Conservation (phyloP, 1,140 invertebrate genomes). For the Archivesica marissinica region DNA sequence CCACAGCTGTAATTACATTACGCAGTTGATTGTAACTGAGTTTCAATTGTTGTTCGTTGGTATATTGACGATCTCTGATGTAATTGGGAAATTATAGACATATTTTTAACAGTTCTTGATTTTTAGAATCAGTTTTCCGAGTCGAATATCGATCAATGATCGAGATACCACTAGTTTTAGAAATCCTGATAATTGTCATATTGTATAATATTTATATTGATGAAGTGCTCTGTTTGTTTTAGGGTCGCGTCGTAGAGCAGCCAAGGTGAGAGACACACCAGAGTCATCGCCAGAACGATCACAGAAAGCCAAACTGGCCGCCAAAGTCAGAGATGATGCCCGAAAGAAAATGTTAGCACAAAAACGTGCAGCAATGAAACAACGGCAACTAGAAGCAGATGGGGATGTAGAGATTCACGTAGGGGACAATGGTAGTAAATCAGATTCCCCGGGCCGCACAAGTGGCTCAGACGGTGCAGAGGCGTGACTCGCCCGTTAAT, state of each 20-base stretch:
- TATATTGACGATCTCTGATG: no score
- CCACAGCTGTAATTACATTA: no score
- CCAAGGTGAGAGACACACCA: slow-evolving; percentile 76
- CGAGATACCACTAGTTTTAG: no score
- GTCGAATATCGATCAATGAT: no score
- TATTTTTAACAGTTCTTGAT: no score
- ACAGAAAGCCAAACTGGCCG: slow-evolving; percentile 84
- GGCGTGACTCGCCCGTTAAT: background rate
- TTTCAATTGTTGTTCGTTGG: no score
- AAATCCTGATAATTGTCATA: no score
- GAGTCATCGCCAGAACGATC: slow-evolving; percentile 80
- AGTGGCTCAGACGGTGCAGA: slow-evolving; percentile 21
- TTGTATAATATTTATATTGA: no score
- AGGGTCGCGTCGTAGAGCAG: slow-evolving; percentile 74
- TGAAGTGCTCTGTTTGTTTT: background rate
- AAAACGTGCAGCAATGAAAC: slow-evolving; percentile 87
- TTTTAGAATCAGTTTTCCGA: no score
- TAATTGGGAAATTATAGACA: no score
- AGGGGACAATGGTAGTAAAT: slow-evolving; percentile 64
- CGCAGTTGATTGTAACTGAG: no score
- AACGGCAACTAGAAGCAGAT: slow-evolving; percentile 78
- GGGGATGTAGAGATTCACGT: slow-evolving; percentile 79
- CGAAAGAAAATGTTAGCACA: slow-evolving; percentile 92
- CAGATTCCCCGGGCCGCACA: slow-evolving; percentile 29
- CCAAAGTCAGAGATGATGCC: slow-evolving; percentile 89